Conservation (phyloP, 2,797 vertebrate species). For the Silurus aristotelis region DNA sequence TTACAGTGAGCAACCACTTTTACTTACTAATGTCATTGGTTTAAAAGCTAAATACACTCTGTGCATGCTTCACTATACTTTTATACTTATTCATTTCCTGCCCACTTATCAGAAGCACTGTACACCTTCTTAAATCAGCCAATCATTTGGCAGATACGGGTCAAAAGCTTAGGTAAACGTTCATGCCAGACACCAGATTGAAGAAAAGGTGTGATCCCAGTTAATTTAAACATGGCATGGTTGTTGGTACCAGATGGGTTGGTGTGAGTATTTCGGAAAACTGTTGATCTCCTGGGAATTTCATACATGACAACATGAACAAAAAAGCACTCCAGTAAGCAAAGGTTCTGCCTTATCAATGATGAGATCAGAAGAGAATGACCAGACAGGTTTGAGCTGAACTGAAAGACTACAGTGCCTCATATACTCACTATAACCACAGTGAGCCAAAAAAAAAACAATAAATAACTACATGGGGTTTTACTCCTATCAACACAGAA, state of each 20-base stretch:
- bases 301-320: background rate
- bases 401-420: background rate
- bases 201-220: too few relatives aligned
- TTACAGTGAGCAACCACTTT: background rate
- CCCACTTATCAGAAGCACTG: background rate
- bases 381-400: background rate
- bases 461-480: background rate
- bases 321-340: background rate
- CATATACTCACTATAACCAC: background rate
- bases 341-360: background rate
- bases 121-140: background rate
- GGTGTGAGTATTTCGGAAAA: background rate
- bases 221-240: background rate
- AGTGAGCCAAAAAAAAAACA: background rate
- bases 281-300: background rate
- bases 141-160: background rate
- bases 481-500: background rate
- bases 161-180: background rate
- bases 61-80: background rate
- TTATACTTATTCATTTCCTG: background rate
- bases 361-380: background rate
- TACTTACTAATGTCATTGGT: background rate
- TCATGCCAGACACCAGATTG: background rate
- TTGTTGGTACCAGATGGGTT: background rate
- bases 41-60: background rate